Evolutionary conservation across 2,113 vertebrate species (phyloP).

Genomic region (Amia ocellicauda): DNA sequence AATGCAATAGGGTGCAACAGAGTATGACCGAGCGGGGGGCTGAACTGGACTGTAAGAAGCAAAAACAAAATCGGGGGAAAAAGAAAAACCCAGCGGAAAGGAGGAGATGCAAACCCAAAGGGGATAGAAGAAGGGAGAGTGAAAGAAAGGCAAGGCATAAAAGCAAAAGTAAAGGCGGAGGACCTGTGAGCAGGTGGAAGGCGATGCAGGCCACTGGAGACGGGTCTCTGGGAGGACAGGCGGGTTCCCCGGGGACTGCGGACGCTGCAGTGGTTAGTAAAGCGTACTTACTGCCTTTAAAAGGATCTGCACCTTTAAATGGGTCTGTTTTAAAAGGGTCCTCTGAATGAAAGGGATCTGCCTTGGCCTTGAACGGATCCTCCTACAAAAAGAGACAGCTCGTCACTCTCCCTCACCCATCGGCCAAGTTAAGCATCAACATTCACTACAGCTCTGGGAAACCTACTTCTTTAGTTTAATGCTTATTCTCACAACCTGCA

Average conservation of each 20-base stretch:
- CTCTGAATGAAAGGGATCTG: slow-evolving; percentile 91
- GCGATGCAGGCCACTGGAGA: neutral
- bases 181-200: neutral
- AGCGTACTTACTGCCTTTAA: slow-evolving; percentile 58
- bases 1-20: no score
- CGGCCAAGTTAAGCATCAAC: no score
- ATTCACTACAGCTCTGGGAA: no score
- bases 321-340: slow-evolving; percentile 95
- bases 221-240: neutral
- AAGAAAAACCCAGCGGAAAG: neutral
- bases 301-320: slow-evolving; percentile 79
- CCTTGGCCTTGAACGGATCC: slow-evolving; percentile 89
- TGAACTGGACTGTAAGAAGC: neutral
- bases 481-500: no score
- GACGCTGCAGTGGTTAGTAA: neutral
- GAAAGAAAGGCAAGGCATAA: neutral
- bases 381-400: slow-evolving; percentile 65
- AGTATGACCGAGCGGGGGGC: no score
- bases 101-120: neutral
- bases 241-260: neutral
- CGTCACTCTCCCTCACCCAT: no score
- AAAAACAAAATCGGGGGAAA: neutral
- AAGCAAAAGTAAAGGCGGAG: slow-evolving; percentile 1
- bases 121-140: neutral
- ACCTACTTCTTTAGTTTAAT: no score